A percentile compares a stretch with the other conserved stretches of the same genome.
phyloP scores from a whole-genome alignment of 2,797 vertebrate genomes.

The Microhierax caerulescens region DNA sequence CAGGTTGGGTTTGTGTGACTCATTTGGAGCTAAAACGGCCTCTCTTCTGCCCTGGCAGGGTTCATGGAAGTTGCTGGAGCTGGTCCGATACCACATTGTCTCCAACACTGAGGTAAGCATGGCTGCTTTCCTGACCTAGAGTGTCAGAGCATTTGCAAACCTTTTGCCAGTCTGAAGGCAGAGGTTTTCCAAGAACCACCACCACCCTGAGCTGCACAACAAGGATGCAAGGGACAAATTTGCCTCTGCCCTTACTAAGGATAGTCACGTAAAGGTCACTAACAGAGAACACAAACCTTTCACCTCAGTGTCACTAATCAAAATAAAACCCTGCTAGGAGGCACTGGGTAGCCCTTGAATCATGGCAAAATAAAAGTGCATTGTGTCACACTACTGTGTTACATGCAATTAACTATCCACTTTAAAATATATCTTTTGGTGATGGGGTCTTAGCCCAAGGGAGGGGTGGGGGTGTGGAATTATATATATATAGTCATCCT shows the following conservation, averaged over 20 bases:
- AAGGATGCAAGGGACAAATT: background rate
- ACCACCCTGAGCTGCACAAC: background rate
- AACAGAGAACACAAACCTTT: background rate
- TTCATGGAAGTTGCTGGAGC: slow-evolving; percentile 84
- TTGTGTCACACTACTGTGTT: background rate
- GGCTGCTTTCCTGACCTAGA: background rate
- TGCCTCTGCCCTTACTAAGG: background rate
- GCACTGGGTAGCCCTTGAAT: background rate
- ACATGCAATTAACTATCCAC: background rate
- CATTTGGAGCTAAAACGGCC: background rate
- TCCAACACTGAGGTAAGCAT: slow-evolving; percentile 73
- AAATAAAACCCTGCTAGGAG: background rate
- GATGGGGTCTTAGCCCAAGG: background rate
- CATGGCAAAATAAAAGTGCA: background rate
- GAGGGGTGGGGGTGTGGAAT: no score
- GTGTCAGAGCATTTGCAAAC: background rate
- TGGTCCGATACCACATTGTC: slow-evolving; percentile 88
- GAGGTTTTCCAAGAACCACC: background rate
- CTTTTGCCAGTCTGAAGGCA: background rate
- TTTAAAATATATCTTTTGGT: background rate
- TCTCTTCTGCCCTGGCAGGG: slow-evolving; percentile 78
- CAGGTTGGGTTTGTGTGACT: background rate
- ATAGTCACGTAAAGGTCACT: background rate
- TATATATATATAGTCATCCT: background rate
- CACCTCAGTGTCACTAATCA: background rate